Percentiles rank a stretch among this genome's conserved stretches.
Evolutionary conservation across 2,113 vertebrate genomes (phyloP).

Genomic region (Athene cunicularia): DNA sequence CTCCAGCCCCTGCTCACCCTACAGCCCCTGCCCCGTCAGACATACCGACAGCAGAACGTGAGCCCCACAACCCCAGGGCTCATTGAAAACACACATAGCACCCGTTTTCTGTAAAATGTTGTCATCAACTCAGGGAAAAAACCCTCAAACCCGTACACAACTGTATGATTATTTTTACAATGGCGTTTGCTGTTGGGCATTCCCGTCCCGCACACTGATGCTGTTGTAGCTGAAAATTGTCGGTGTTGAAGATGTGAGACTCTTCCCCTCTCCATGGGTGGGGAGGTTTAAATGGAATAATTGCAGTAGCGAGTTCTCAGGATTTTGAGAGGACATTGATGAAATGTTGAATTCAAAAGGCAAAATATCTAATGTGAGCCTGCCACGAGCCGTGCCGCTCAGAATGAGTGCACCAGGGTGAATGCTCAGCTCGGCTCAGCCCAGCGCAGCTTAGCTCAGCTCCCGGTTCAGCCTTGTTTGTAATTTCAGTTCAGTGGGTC

Average conservation of each 20-base stretch:
- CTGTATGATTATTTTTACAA: accelerated
- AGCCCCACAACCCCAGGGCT: background rate
- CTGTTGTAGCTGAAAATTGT: background rate
- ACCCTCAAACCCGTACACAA: accelerated
- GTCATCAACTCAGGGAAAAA: accelerated
- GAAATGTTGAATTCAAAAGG: background rate
- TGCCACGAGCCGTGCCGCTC: accelerated
- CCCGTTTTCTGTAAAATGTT: accelerated
- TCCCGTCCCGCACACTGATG: accelerated
- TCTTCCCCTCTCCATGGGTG: background rate
- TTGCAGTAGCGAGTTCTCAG: background rate
- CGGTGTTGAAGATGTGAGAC: accelerated
- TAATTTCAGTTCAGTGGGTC: background rate
- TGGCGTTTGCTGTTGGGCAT: background rate
- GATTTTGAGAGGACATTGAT: background rate
- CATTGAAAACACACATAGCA: background rate
- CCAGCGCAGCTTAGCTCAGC: background rate
- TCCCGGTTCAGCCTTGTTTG: background rate
- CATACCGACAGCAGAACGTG: too few species aligned
- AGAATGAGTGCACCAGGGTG: background rate
- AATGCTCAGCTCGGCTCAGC: background rate
- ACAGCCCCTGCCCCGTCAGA: too few species aligned
- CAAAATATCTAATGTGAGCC: background rate
- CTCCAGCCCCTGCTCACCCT: background rate
- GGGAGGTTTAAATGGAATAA: too few species aligned